Conservation (phyloP, 2,888 invertebrate genomes). For the Phragmatobia fuliginosa region DNA sequence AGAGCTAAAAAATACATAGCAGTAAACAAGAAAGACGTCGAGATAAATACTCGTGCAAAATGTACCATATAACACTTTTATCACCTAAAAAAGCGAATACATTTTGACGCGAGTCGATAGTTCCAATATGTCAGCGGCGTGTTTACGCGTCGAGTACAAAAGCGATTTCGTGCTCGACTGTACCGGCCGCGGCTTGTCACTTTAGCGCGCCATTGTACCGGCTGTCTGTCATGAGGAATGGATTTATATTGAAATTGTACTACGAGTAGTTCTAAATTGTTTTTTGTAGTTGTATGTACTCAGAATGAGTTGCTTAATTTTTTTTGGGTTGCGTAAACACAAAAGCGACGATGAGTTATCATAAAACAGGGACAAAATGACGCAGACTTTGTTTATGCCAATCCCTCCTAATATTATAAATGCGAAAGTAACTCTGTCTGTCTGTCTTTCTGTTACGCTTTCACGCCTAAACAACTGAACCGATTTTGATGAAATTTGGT, state of each 20-base stretch:
- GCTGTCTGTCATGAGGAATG: constrained; percentile 34
- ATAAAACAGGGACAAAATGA: background rate
- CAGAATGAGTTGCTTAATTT: background rate
- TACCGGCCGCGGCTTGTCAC: constrained; percentile 47
- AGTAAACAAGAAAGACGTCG: constrained; percentile 24
- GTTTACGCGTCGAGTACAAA: constrained; percentile 48
- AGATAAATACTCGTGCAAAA: constrained; percentile 44
- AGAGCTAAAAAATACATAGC: background rate
- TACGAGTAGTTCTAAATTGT: constrained; percentile 10
- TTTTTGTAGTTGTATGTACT: constrained; percentile 11
- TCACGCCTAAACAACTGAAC: no score
- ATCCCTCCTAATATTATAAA: no score
- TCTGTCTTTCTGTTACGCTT: no score
- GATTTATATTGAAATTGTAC: constrained; percentile 41
- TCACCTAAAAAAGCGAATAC: constrained; percentile 33
- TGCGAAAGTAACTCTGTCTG: no score
- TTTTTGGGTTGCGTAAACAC: constrained; percentile 5
- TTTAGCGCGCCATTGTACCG: constrained; percentile 42
- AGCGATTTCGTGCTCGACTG: constrained; percentile 50
- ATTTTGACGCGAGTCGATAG: constrained; percentile 42
- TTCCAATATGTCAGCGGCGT: constrained; percentile 48
- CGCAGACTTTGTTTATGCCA: background rate
- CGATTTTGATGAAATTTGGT: no score
- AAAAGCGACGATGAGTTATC: background rate
- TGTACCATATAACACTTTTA: constrained; percentile 37